Evolutionary conservation across 1,140 invertebrate genomes (phyloP), one percentile per base, ranked within the genome.

Genomic region (Sesamia nonagrioides): DNA sequence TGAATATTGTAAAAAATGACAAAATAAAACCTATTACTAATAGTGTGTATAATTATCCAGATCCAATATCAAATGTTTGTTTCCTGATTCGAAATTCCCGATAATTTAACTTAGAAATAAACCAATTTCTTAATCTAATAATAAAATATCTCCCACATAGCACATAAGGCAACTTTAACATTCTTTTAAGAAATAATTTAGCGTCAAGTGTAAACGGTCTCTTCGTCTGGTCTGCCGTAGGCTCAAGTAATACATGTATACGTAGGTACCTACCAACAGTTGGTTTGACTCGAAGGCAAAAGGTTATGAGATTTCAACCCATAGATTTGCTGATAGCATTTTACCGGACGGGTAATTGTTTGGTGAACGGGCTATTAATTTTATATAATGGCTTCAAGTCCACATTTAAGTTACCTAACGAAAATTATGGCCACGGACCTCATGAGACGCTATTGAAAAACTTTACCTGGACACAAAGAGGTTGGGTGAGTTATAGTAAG

Each of bases 281-380:
- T 85, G 80, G 84, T 87, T 89, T 88, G 83, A 87, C 89, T 92
- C 86, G 86, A 86, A 92, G 90, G 90, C 91, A 91, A 92, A 91
- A 92, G 90, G 91, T 93, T 92, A 92, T 85, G 86, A 92, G 90
- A 92, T 92, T 91, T 91, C 87, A 89, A 91, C 86, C 90, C 87
- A 88, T 88, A 91, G 90, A 92, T 91, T 88, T 83, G 82, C 88
- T 89, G 91, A 92, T 93, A 91, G 88, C 87, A 91, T 93, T 91
- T 89, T 91, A 91, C 88, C 80, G 89, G 86, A 86, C 88, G 81
- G 80, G 85, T 90, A 92, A 90, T 93, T 92, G 88, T 92, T 91
- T 90, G 89, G 87, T 88, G 88, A 89, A 86, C 82, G 84, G 84
- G 84, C 88, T 88, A 88, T 93, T 91, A 91, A 92, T 91, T 90